Evolutionary conservation across 2,797 vertebrate genomes (phyloP).

Genomic region (Poliocrania exsul): DNA sequence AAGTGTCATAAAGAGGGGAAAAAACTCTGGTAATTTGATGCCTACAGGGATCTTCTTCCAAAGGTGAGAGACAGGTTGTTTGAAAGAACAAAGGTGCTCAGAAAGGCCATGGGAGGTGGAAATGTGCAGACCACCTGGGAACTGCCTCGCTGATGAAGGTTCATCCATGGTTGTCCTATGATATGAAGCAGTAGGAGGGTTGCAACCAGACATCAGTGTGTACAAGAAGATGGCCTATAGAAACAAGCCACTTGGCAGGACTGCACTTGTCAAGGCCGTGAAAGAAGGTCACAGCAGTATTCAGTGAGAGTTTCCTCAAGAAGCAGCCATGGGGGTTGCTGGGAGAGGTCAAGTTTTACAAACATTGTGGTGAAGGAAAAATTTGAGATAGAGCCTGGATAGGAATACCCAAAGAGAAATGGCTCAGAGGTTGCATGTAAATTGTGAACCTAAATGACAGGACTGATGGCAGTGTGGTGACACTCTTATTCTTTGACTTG

Average conservation of each 20-base stretch:
- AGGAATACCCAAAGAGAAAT: not conserved
- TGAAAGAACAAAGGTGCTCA: not conserved
- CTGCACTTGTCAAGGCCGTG: not conserved
- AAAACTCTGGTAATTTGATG: rapidly evolving
- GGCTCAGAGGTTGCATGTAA: not conserved
- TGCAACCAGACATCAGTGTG: not conserved
- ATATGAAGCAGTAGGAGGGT: not conserved
- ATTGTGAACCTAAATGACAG: not conserved
- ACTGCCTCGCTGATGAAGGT: not conserved
- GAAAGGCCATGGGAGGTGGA: rapidly evolving
- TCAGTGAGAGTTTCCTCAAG: not conserved
- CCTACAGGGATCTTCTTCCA: not conserved
- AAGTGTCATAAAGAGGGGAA: not conserved
- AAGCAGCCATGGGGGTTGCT: not conserved
- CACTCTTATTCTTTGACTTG: not conserved
- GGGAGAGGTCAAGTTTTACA: not conserved
- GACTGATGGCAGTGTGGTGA: not conserved
- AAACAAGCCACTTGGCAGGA: not conserved
- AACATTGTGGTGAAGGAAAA: not conserved
- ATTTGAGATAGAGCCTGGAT: not conserved
- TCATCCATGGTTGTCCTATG: not conserved
- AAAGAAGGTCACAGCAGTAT: not conserved
- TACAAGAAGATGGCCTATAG: not conserved
- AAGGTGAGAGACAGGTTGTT: not conserved
- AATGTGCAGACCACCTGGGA: rapidly evolving